phyloP scores from a whole-genome alignment of 2,888 invertebrate species.

The Thereva nobilitata region DNA sequence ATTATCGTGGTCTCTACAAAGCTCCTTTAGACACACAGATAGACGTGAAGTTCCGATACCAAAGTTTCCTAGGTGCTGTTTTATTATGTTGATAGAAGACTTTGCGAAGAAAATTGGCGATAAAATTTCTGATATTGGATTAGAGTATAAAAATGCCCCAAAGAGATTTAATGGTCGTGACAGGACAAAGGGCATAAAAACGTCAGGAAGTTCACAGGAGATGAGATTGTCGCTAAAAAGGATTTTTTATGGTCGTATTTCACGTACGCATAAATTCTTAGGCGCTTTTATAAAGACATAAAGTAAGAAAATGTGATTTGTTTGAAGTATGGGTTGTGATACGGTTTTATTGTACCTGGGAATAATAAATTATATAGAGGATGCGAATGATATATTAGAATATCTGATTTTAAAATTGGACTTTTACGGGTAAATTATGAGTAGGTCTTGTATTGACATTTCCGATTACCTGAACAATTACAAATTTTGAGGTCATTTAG shows the following conservation, averaged over 20 bases:
- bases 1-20: background rate
- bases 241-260: slow-evolving; percentile 11
- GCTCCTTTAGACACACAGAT: slow-evolving; percentile 13
- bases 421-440: no score
- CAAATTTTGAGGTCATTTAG: no score
- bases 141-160: slow-evolving; percentile 23
- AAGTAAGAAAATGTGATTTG: no score
- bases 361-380: no score
- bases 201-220: background rate
- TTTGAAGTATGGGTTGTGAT: no score
- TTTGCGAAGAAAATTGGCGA: slow-evolving; percentile 27
- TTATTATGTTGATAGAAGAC: slow-evolving; percentile 29
- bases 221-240: slow-evolving; percentile 6
- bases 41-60: slow-evolving; percentile 2
- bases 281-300: no score
- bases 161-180: slow-evolving; percentile 18
- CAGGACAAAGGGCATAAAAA: slow-evolving; percentile 1
- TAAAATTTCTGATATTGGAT: slow-evolving; percentile 32
- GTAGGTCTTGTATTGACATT: no score
- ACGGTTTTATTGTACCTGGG: no score
- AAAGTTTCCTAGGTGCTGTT: slow-evolving; percentile 16
- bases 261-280: no score
- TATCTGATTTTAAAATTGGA: no score
- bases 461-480: no score
- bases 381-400: no score